Evolutionary conservation across 2,113 vertebrate genomes (phyloP).

Genomic region (Rhinoptilus africanus): DNA sequence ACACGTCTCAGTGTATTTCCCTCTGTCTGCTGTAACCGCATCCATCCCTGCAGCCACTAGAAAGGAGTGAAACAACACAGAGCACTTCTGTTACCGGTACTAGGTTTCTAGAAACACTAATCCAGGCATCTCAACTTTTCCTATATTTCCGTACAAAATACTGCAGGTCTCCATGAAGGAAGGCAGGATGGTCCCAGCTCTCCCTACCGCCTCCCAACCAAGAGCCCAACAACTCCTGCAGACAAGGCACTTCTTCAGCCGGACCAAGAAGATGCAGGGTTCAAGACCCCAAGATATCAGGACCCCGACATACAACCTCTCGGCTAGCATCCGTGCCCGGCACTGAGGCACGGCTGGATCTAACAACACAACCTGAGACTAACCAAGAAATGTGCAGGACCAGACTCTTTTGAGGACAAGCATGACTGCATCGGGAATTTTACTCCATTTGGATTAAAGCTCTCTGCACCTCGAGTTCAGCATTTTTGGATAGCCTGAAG

Average conservation of each 20-base stretch:
- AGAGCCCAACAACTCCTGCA: background rate
- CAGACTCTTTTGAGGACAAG: background rate
- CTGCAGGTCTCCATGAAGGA: background rate
- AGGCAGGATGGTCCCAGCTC: background rate
- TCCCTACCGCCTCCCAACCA: background rate
- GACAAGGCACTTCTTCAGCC: background rate
- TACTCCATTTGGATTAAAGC: background rate
- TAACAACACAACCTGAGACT: background rate
- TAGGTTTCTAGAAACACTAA: background rate
- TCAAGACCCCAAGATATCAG: background rate
- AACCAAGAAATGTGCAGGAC: background rate
- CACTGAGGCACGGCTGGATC: accelerated
- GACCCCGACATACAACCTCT: background rate
- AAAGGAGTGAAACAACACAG: background rate
- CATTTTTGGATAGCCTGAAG: background rate
- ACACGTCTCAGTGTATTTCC: background rate
- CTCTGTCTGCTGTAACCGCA: background rate
- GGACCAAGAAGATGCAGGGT: background rate
- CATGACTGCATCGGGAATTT: background rate
- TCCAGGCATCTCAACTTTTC: background rate
- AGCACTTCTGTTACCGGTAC: background rate
- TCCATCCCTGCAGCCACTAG: background rate
- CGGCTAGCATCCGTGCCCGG: accelerated
- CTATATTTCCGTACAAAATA: background rate
- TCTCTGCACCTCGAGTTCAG: background rate